Evolutionary conservation across 2,888 invertebrate genomes (phyloP).

Genomic region (Zaprionus obscuricornis): DNA sequence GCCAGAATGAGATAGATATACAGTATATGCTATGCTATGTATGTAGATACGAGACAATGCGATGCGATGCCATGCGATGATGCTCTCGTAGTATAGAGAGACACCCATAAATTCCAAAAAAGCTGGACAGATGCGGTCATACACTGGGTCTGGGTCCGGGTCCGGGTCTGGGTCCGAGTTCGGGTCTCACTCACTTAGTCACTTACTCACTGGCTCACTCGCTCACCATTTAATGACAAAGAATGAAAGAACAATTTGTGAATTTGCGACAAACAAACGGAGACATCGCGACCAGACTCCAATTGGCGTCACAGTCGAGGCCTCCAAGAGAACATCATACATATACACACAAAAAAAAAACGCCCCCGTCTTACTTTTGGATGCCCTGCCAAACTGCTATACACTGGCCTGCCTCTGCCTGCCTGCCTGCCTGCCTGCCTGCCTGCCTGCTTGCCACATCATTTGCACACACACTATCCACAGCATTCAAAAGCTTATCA

Average conservation of each 20-base stretch:
- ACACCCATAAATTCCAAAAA: slow-evolving; percentile 75
- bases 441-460: too few relatives aligned
- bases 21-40: neutral
- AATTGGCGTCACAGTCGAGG: slow-evolving; percentile 58
- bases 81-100: slow-evolving; percentile 34
- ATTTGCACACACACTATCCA: neutral
- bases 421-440: too few relatives aligned
- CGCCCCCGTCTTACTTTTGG: too few relatives aligned
- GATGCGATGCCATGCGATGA: too few relatives aligned
- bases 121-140: slow-evolving; percentile 65
- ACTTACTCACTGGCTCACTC: slow-evolving; percentile 16
- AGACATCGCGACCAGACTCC: slow-evolving; percentile 78
- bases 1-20: slow-evolving; percentile 10
- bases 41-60: too few relatives aligned
- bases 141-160: slow-evolving; percentile 37
- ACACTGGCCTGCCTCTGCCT: slow-evolving; percentile 1
- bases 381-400: neutral
- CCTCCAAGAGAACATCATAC: too few relatives aligned
- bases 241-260: slow-evolving; percentile 79
- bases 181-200: too few relatives aligned
- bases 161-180: too few relatives aligned
- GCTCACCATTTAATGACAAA: slow-evolving; percentile 71
- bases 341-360: too few relatives aligned
- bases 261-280: slow-evolving; percentile 78
- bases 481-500: slow-evolving; percentile 22